Evolutionary conservation across 1,140 invertebrate species (phyloP).

Genomic region (Neodiprion virginianus): DNA sequence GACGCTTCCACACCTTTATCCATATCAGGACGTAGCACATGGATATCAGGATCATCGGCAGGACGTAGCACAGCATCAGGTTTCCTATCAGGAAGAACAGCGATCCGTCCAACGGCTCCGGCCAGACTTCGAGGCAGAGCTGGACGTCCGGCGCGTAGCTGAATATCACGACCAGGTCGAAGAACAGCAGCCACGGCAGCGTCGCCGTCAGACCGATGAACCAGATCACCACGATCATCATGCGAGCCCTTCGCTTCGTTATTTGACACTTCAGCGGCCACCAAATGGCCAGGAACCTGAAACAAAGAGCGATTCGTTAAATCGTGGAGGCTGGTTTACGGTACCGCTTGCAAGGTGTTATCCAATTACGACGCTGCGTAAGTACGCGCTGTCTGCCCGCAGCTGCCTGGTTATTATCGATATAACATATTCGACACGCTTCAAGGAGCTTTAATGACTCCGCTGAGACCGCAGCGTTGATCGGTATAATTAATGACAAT

Average conservation of each 20-base stretch:
- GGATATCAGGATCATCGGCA: constrained; percentile 90
- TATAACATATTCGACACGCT: too few relatives aligned
- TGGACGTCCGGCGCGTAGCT: constrained; percentile 73
- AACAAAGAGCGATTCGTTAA: constrained; percentile 51
- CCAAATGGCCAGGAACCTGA: constrained; percentile 95
- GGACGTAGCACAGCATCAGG: constrained; percentile 88
- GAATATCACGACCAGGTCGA: constrained; percentile 80
- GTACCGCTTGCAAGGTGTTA: too few relatives aligned
- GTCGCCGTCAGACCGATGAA: constrained; percentile 82
- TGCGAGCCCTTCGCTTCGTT: constrained; percentile 80
- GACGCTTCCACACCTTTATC: constrained; percentile 86
- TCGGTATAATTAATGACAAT: too few relatives aligned
- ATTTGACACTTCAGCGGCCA: constrained; percentile 92
- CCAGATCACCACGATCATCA: constrained; percentile 93
- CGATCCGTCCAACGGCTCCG: constrained; percentile 77
- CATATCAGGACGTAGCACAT: constrained; percentile 93
- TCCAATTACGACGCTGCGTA: too few relatives aligned
- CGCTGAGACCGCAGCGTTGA: too few relatives aligned
- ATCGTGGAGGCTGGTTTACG: too few relatives aligned
- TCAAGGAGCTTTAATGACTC: too few relatives aligned
- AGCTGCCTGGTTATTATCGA: too few relatives aligned
- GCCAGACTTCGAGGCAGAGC: constrained; percentile 87
- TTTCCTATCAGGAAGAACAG: constrained; percentile 91
- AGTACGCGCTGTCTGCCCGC: too few relatives aligned
- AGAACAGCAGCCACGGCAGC: constrained; percentile 89